Base-by-base conservation (phyloP, 2,113 vertebrate genomes). In the Choloepus hoffmanni region DNA sequence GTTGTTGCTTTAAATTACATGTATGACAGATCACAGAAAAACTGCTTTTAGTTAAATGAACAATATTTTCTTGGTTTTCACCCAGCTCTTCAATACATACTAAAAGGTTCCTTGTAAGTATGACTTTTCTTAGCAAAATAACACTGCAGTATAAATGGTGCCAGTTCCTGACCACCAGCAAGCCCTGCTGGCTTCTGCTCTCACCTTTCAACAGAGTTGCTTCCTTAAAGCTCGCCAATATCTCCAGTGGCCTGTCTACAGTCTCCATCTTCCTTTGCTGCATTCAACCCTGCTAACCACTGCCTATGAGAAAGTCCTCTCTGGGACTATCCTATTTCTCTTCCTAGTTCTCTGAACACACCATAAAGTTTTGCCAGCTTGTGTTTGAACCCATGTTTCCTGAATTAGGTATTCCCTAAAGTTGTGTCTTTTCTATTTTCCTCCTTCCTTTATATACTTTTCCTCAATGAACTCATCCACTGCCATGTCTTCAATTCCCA, bases 31-130 rank as follows among this genome's bases (percentile, higher is more conserved):
- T 68, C 82, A 62, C 60, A 68, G 68, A 93, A 60, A 92, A 94
- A 77, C 23, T 72, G 81, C 90, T 96, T 81, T 88, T 45, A 53
- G 92, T 67, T 92, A 92, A 95, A 95, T 68, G 70, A 94, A 60
- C 76, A 92, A 28, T 77, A 86, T 90, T 92, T 94, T 89, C 94
- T 92, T 91, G 50, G 91, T 95, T 91, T 95, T 58, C 84, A 72
- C 84, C 87, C 40, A 77, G 24, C 28, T 83, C 24, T 48, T 79
- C n/a, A 79, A 84, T 55, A 58, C 2, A 30, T 43, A 63, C 48
- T 87, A 60, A 95, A 91, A 95, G 70, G 36, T 81, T 74, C 45
- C 60, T 15, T 36, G 60, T 50, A 92, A 83, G 26, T 60, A 81
- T 43, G 48, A 53, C 23, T 95, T 92, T 92, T 63, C 65, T 74